phyloP scores from a whole-genome alignment of 2,797 vertebrate species.

The Arctocebus calabarensis region DNA sequence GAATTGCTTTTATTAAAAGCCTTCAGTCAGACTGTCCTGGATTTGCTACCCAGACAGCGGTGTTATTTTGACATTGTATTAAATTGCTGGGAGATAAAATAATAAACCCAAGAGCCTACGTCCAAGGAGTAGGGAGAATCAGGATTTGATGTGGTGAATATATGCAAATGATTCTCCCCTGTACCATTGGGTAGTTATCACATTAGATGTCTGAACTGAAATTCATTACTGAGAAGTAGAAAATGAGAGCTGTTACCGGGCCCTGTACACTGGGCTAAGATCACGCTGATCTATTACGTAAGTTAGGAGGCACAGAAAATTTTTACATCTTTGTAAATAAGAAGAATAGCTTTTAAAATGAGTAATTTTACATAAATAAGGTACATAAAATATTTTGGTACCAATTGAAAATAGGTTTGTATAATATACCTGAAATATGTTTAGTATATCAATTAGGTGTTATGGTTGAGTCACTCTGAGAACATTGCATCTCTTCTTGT shows the following conservation, averaged over 20 bases:
- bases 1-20: conserved; percentile 37
- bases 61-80: conserved; percentile 36
- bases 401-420: conserved; percentile 3
- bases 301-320: neutral
- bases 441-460: conserved; percentile 47
- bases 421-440: conserved; percentile 10
- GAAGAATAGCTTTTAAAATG: conserved; percentile 56
- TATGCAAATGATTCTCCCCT: conserved; percentile 3
- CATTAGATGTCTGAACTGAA: neutral
- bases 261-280: neutral
- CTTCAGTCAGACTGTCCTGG: neutral
- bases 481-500: conserved; percentile 69
- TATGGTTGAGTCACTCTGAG: conserved; percentile 69
- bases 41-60: neutral
- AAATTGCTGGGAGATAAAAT: neutral
- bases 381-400: conserved; percentile 14
- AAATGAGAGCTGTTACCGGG: neutral
- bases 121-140: neutral
- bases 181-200: neutral
- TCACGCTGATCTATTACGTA: neutral
- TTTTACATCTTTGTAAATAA: neutral
- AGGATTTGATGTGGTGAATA: neutral
- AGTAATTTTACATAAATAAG: conserved; percentile 52
- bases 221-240: neutral
- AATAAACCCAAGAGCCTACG: neutral